Evolutionary conservation across 2,113 vertebrate genomes (phyloP), one percentile per base, ranked within the genome.

Genomic region (Octodon degus): DNA sequence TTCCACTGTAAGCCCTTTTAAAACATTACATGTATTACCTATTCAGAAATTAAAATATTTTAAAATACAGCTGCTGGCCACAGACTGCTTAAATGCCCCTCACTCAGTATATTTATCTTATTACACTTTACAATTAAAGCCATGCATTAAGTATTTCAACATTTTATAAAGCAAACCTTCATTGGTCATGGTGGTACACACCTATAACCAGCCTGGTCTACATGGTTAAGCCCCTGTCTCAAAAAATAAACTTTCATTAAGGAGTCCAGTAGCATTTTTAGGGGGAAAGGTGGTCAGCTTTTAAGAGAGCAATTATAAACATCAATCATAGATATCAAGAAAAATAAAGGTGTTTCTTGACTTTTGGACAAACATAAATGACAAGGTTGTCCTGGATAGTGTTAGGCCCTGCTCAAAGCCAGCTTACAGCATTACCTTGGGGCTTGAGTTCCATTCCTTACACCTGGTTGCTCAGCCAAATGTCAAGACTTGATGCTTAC

Each of bases 11-110:
- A 86, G 30, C 83, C 53, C 58, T 91, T 83, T 93, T 86, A 32
- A 7, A 95, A 91, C 94, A 84, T 96, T 97, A 63, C 63, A 87
- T 96, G 87, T 95, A 96, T 96, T 92, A 87, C 68, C 50, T 90
- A 91, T 60, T 89, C 79, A 95, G 95, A 93, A 97, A 97, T 96
- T 95, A 97, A 97, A 97, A 76, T 97, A 97, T 96, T 97, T 96
- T 96, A 91, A 96, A 97, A 95, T 97, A 97, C 8, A 94, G 34
- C 53, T 96, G 43, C 65, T 95, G 83, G 68, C 60, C 55, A 94
- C 2, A 86, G 74, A 93, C 25, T 87, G 7, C 84, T 93, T 94
- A 88, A 92, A 94, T 92, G 77, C 8, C 40, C 53, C 16, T 92
- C 81, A 70, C 24, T 90, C 34, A 67, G 67, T 63, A 43, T 84